Conservation (phyloP, 35 echinoderm and acorn worm genomes). For the Ptychodera flava region DNA sequence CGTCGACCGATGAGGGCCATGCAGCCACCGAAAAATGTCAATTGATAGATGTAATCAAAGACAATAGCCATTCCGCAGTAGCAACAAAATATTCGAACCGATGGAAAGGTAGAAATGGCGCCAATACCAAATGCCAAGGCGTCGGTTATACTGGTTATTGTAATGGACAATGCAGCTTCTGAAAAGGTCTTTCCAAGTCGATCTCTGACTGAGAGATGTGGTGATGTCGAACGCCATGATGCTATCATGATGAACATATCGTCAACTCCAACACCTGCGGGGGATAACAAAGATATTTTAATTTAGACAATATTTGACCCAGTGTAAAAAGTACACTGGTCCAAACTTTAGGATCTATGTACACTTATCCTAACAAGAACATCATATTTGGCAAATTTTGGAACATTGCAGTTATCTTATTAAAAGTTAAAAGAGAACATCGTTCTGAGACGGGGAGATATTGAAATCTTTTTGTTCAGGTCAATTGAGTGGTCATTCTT, state of each 20-base stretch:
- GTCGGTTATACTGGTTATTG: not conserved
- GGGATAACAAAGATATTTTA: no score
- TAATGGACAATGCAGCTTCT: not conserved
- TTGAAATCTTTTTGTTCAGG: no score
- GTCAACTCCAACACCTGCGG: slow-evolving; percentile 66
- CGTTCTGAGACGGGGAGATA: no score
- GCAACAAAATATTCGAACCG: not conserved
- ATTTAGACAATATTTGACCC: no score
- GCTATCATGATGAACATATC: slow-evolving; percentile 85
- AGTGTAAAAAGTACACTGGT: no score
- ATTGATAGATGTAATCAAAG: not conserved
- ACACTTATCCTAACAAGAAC: no score
- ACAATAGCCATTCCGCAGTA: not conserved
- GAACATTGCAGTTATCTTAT: no score
- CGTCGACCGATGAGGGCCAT: not conserved
- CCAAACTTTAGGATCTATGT: no score
- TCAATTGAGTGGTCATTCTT: no score
- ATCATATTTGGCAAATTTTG: no score
- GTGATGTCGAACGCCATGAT: slow-evolving; percentile 57
- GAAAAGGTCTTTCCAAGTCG: not conserved
- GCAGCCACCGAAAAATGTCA: not conserved
- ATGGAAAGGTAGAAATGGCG: not conserved
- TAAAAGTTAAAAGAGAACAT: no score
- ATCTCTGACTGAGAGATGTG: not conserved
- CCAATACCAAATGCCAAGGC: not conserved